A percentile compares a stretch with the other conserved stretches of the same genome.
These are phyloP conservation scores for Rhinatrema bivittatum DNA, from an alignment of 2,797 vertebrate species.

Conservation along the genomic window DNA sequence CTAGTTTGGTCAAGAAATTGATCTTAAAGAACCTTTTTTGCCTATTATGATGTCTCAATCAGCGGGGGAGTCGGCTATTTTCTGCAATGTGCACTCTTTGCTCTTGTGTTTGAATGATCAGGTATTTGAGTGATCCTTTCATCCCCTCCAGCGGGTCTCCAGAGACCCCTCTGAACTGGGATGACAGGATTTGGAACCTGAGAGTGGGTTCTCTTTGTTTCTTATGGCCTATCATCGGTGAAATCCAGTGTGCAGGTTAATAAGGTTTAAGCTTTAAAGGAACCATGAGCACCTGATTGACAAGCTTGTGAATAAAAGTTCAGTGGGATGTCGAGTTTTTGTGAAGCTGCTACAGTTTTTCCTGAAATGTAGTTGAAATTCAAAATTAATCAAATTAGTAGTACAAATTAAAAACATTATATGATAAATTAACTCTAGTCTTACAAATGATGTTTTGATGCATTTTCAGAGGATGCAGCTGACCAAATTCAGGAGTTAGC, in stretches of 20 bases:
- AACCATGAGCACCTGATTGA: constrained; percentile 70
- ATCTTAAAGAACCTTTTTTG: constrained; percentile 42
- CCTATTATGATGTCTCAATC: constrained; percentile 84
- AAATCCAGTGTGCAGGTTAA: constrained; percentile 73
- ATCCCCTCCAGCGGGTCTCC: constrained; percentile 59
- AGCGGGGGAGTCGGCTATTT: constrained; percentile 56
- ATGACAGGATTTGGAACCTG: constrained; percentile 70
- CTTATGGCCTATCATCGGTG: constrained; percentile 62
- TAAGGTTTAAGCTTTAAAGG: constrained; percentile 77
- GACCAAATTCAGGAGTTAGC: too few species aligned
- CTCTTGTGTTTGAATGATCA: constrained; percentile 57
- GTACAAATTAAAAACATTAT: too few species aligned
- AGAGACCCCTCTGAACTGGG: constrained; percentile 60
- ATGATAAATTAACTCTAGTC: too few species aligned
- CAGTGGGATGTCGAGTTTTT: constrained; percentile 58
- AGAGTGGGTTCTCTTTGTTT: constrained; percentile 68
- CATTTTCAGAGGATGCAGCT: too few species aligned
- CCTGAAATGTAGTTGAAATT: too few species aligned
- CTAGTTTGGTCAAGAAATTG: constrained; percentile 28
- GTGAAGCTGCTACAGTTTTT: constrained; percentile 43
- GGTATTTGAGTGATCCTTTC: constrained; percentile 67
- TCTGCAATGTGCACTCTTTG: constrained; percentile 47
- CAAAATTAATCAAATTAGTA: too few species aligned
- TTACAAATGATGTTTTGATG: too few species aligned
- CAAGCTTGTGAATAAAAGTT: constrained; percentile 65